A percentile compares a stretch with the other conserved stretches of the same genome.
These are phyloP conservation scores for Helicoverpa armigera DNA, from an alignment of 1,140 invertebrate species.

Conservation along the genomic window DNA sequence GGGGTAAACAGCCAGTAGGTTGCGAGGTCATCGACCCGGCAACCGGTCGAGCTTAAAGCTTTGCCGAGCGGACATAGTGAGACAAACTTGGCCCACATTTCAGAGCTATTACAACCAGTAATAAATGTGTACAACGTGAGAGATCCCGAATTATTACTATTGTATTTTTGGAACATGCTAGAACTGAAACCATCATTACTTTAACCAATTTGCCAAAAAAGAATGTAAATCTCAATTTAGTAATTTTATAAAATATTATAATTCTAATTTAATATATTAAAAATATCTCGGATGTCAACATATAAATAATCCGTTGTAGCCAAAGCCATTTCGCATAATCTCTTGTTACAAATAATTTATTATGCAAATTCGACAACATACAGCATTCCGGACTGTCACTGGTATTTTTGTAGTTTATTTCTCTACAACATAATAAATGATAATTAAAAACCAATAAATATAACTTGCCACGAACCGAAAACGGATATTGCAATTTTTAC, in stretches of 20 bases:
- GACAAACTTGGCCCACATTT: conserved; percentile 82
- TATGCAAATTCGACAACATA: no score
- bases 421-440: not conserved
- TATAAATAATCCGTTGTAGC: no score
- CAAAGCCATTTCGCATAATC: no score
- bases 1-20: conserved; percentile 75
- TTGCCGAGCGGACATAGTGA: conserved; percentile 71
- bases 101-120: conserved; percentile 36
- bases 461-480: not conserved
- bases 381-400: no score
- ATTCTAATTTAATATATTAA: no score
- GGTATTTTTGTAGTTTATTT: not conserved
- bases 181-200: no score
- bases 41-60: conserved; percentile 83
- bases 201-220: no score
- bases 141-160: conserved; percentile 12
- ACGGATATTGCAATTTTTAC: not conserved
- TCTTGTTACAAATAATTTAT: no score
- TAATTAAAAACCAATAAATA: not conserved
- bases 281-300: no score
- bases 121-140: conserved; percentile 32
- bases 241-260: no score
- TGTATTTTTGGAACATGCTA: not conserved
- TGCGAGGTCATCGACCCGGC: conserved; percentile 77
- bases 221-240: no score